Percentiles rank a stretch among this genome's conserved stretches.
phyloP scores from a whole-genome alignment of 2,113 vertebrate species.

The Festucalex cinctus region DNA sequence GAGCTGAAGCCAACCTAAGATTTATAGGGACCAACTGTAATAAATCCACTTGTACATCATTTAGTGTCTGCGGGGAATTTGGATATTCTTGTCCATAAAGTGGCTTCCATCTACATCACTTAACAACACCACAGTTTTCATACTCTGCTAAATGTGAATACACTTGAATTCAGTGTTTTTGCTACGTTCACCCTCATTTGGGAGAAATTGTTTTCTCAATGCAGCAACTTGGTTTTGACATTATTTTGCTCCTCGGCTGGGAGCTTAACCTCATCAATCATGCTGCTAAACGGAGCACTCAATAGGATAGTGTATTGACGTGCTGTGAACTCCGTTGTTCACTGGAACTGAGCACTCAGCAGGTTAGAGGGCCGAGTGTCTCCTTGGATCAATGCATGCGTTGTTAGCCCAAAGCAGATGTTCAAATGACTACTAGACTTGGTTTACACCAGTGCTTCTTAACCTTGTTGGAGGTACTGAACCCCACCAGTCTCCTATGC shows the following conservation, averaged over 20 bases:
- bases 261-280: slow-evolving; percentile 77
- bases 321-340: slow-evolving; percentile 74
- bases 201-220: slow-evolving; percentile 42
- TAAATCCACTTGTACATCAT: slow-evolving; percentile 82
- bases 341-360: slow-evolving; percentile 78
- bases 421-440: slow-evolving; percentile 42
- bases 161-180: slow-evolving; percentile 7
- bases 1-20: slow-evolving; percentile 79
- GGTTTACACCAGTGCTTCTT: slow-evolving; percentile 22
- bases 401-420: slow-evolving; percentile 65
- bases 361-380: slow-evolving; percentile 77
- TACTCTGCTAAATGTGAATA: slow-evolving; percentile 1
- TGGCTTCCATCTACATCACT: slow-evolving; percentile 51
- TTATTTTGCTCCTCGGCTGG: slow-evolving; percentile 56
- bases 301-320: slow-evolving; percentile 74
- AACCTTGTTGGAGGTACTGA: too few relatives aligned
- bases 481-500: too few relatives aligned
- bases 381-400: slow-evolving; percentile 72
- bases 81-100: slow-evolving; percentile 63
- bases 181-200: not conserved
- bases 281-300: slow-evolving; percentile 75
- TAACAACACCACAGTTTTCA: slow-evolving; percentile 24
- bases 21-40: slow-evolving; percentile 77
- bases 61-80: slow-evolving; percentile 76
- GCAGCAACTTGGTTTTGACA: slow-evolving; percentile 67